Base-by-base conservation (phyloP, 2,888 invertebrate species). In the Hypomecis punctinalis region DNA sequence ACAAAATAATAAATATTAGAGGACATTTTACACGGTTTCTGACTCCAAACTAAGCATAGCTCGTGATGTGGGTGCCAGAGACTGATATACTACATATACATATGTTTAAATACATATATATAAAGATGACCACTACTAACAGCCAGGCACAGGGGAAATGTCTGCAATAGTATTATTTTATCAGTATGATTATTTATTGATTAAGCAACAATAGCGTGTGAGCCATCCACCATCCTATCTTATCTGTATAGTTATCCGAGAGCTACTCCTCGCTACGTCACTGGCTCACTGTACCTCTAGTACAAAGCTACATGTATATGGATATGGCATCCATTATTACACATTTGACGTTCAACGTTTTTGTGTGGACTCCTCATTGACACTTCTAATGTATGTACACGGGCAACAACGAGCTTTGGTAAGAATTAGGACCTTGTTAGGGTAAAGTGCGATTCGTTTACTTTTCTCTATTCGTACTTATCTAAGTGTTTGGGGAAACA, bases 321-420 rank as follows among this genome's bases (percentile, higher is more conserved):
- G 66, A 67, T 70, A 64, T 49, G 67, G 64, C 37, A 47, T 48
- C 53, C 37, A 61, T 65, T 64, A 64, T 46, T 56, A 61, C 61
- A 3, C 37, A 58, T 53, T 61, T 63, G 56, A 61, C 55, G 45
- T 42, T 51, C 37, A 52, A 61, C 23, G 57, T 54, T 43, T 10
- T 33, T 33, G 54, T 65, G 65, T 68, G 67, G 49, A 56, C 48
- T 65, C 9, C 10, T 46, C 56, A 60, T 67, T 71, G 36, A 64
- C 66, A 67, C 67, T 45, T 54, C 36, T 56, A 53, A 63, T 61
- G 61, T 51, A 51, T 53, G 42, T 57, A 6, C 52, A 42, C n/a
- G 43, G 35, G 49, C 40, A 51, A 52, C 51, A 46, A 45, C 35
- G 13, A 13, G 40, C 8, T 63, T 52, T 48, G 47, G 9, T 49